Base-by-base conservation (phyloP, 2,888 invertebrate species). In the Ctena decussata region DNA sequence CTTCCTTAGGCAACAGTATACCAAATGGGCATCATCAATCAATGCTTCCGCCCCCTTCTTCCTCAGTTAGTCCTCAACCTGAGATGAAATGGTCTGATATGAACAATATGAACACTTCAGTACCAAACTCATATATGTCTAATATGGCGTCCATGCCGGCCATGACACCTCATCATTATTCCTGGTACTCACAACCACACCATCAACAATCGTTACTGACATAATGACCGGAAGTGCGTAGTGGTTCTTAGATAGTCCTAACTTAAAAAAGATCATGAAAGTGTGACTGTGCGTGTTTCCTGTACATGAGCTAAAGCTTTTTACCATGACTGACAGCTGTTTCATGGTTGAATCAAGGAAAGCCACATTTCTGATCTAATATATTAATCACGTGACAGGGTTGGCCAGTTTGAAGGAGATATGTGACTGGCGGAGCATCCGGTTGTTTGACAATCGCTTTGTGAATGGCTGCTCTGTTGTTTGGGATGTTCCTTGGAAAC, bases 121-220 rank as follows among this genome's bases (percentile, higher is more conserved):
- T 79, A 70, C 86, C 89, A 44, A 89, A 91, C 80, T 90, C 91
- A 41, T 93, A 93, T 60, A 93, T 92, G 91, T 86, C 91, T 2
- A 80, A 85, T 2, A 89, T 91, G 91, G 85, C 89, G 12, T 85
- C 91, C 21, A 90, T 90, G 89, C 83, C 91, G 3, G 89, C 90
- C 41, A 91, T 91, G 91, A 89, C 91, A 57, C 90, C 90, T 18
- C 89, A 91, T 37, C 91, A 91, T 81, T 90, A 89, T 46, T 89
- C 92, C 8, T 93, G 93, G 93, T 93, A 93, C 71, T 86, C 91
- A 1, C 91, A 93, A 39, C 91, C 92, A 35, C 87, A 90, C 37
- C 93, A 92, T 41, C 93, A 92, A 81, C 93, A 93, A 69, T 92
- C 92, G 12, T 89, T 92, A 72, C 87, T 93, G 73, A 93, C 93